These are phyloP conservation scores for Eulithis testata DNA, from an alignment of 2,888 invertebrate genomes.

Conservation along the genomic window DNA sequence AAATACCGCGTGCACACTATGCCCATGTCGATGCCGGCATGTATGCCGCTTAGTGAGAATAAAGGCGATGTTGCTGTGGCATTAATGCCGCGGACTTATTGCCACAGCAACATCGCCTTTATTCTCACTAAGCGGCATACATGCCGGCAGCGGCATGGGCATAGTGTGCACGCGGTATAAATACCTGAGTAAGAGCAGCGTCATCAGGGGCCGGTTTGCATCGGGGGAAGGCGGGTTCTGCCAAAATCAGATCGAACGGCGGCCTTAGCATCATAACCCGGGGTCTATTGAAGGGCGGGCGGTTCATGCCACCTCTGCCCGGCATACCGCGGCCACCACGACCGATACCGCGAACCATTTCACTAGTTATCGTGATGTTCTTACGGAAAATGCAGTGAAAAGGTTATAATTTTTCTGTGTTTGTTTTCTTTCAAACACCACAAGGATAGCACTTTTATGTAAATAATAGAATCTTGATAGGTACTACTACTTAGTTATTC, in stretches of 20 bases:
- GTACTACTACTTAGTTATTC: not conserved
- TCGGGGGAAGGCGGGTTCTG: constrained; percentile 95
- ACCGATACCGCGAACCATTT: constrained; percentile 89
- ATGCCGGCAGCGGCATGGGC: no score
- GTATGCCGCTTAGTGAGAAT: no score
- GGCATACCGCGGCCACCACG: constrained; percentile 89
- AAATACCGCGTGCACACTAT: no score
- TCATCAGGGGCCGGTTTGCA: constrained; percentile 93
- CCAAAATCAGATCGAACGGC: constrained; percentile 94
- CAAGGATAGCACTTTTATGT: not conserved
- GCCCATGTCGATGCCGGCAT: no score
- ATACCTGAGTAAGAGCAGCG: constrained; percentile 91
- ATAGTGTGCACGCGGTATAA: no score
- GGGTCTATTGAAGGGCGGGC: constrained; percentile 76
- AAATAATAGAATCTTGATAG: not conserved
- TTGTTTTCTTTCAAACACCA: not conserved
- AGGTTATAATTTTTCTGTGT: not conserved
- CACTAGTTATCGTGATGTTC: constrained; percentile 4
- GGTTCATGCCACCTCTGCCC: constrained; percentile 85
- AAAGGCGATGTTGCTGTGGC: no score
- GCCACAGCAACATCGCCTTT: no score
- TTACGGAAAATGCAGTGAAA: not conserved
- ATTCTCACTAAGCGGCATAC: no score
- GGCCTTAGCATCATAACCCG: constrained; percentile 85
- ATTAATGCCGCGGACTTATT: no score